Base-by-base conservation (phyloP, 1,140 invertebrate genomes). In the Lasaia peninsularis region DNA sequence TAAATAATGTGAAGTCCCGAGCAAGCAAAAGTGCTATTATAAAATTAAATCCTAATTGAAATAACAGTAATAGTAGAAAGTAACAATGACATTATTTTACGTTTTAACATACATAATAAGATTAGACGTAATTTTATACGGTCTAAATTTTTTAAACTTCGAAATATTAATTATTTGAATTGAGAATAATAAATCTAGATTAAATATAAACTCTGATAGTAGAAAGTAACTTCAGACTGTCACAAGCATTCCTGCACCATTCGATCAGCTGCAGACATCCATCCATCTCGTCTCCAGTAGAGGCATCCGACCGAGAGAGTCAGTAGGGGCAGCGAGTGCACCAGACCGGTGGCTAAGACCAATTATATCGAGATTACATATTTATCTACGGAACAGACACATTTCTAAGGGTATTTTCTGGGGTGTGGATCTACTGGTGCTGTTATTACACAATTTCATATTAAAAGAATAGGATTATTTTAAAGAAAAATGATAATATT, bases 321-420 rank as follows among this genome's bases (percentile, higher is more conserved):
- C 78, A 76, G 75, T 80, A 78, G 62, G 81, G 80, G 78, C 62
- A 12, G 69, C 65, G 69, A 63, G 64, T 63, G 67, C 61, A 58
- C 67, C 55, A 69, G 69, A 69, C 66, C 65, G 74, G 69, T 65
- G 57, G 73, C 60, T 52, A 59, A 77, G 73, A 74, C 73, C 82
- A 84, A 84, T 86, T 83, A 86, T 83, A 76, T 81, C 75, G 80
- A 86, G 80, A 86, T 86, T 86, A 86, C 75, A 78, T 81, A 84
- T 86, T 82, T 84, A 82, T 83, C 78, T 80, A 71, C 65, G 56
- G 69, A 74, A 74, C 66, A 69, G 69, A 75, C 65, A 71, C 68
- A 73, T 79, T 70, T 79, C 77, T 67, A 74, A 67, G 70, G 78
- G 71, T 62, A 67, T 58, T 28, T 16, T 56, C 9, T 51, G 24